Percentiles rank a stretch among this genome's conserved stretches.
Evolutionary conservation across 1,140 invertebrate species (phyloP).

Genomic region (Bursaphelenchus mucronatus): DNA sequence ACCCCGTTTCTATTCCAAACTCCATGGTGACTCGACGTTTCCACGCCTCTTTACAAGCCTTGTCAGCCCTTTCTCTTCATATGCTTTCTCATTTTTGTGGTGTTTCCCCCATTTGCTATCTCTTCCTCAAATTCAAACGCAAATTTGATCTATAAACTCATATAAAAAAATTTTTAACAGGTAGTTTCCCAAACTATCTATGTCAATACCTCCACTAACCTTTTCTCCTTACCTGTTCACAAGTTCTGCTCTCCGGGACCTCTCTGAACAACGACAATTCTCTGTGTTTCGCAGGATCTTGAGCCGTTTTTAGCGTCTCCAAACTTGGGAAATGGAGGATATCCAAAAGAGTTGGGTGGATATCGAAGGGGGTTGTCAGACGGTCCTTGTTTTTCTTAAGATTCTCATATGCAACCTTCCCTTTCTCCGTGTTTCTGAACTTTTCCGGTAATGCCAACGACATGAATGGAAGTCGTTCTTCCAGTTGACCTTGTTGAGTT

Average conservation of each 20-base stretch:
- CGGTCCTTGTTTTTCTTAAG: slow-evolving; percentile 69
- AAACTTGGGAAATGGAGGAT: slow-evolving; percentile 48
- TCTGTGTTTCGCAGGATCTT: slow-evolving; percentile 40
- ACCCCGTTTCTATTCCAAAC: too few relatives aligned
- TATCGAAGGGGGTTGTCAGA: slow-evolving; percentile 76
- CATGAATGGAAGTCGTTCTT: slow-evolving; percentile 81
- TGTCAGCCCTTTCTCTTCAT: too few relatives aligned
- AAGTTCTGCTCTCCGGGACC: slow-evolving; percentile 61
- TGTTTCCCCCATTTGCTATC: too few relatives aligned
- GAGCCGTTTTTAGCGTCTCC: slow-evolving; percentile 22
- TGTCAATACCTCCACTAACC: slow-evolving; percentile 63
- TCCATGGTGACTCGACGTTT: too few relatives aligned
- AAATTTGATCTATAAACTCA: too few relatives aligned
- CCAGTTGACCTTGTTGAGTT: slow-evolving; percentile 73
- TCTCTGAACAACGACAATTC: slow-evolving; percentile 62
- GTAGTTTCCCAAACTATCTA: too few relatives aligned
- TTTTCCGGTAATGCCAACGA: slow-evolving; percentile 72
- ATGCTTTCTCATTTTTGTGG: too few relatives aligned
- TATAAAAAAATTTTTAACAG: too few relatives aligned
- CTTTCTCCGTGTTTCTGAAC: slow-evolving; percentile 64
- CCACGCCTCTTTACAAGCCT: too few relatives aligned
- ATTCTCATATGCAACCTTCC: slow-evolving; percentile 63
- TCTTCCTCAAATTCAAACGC: too few relatives aligned
- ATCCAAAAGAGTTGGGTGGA: slow-evolving; percentile 62
- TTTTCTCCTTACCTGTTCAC: slow-evolving; percentile 61